These are phyloP conservation scores for Orientallactaga bullata DNA, from an alignment of 2,113 vertebrate genomes.

Conservation along the genomic window DNA sequence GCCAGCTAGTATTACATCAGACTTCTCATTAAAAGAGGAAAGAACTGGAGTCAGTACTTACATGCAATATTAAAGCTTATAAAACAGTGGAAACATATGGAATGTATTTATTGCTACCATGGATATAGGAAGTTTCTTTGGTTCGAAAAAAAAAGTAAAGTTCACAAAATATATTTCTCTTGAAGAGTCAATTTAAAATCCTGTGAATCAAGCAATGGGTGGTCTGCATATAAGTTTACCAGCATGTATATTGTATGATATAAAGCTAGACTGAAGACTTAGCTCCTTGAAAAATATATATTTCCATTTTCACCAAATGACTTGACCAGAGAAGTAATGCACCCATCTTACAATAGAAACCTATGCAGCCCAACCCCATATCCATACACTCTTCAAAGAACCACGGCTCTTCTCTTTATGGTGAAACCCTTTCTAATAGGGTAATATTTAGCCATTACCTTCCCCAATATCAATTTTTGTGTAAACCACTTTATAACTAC, in stretches of 20 bases:
- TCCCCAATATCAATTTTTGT: neutral
- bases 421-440: neutral
- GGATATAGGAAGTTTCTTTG: neutral
- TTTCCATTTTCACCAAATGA: neutral
- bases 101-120: neutral
- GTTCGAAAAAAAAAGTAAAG: neutral
- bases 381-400: neutral
- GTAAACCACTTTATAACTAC: constrained; percentile 8
- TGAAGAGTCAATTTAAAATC: neutral
- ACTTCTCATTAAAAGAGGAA: too few relatives aligned
- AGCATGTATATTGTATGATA: neutral
- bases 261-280: neutral
- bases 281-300: neutral
- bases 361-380: neutral
- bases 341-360: neutral
- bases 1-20: neutral
- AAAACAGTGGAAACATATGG: neutral
- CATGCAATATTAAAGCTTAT: neutral
- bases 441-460: neutral
- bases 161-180: neutral
- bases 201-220: neutral
- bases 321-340: neutral
- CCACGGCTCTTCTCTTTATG: neutral
- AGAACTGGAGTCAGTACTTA: neutral
- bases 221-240: neutral